These are phyloP conservation scores for Dryadula phaetusa DNA, from an alignment of 2,888 invertebrate genomes.

Conservation along the genomic window DNA sequence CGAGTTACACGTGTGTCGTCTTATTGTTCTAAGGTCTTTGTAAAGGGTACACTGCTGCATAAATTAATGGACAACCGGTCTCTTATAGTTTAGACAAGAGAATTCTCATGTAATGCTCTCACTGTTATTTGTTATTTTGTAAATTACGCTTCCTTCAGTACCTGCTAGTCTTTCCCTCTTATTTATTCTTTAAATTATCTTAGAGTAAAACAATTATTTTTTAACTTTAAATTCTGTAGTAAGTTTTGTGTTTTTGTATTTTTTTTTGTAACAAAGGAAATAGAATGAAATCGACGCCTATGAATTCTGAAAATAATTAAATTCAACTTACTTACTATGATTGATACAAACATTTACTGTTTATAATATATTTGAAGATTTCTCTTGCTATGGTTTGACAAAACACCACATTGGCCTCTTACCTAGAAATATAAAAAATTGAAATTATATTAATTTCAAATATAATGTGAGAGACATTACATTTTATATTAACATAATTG, in stretches of 20 bases:
- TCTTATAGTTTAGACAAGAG: neutral
- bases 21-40: constrained; percentile 33
- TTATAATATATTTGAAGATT: no score
- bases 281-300: neutral
- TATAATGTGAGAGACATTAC: no score
- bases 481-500: no score
- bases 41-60: constrained; percentile 16
- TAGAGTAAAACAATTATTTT: no score
- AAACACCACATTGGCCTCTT: no score
- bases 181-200: neutral
- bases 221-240: no score
- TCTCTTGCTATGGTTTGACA: no score
- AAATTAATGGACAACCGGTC: constrained; percentile 19
- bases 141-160: neutral
- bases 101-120: neutral
- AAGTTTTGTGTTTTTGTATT: no score
- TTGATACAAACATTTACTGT: neutral
- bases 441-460: no score
- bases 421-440: no score
- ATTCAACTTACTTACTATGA: neutral
- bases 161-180: neutral
- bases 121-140: constrained; percentile 5
- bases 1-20: constrained; percentile 25
- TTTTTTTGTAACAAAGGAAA: neutral
- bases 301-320: neutral